Conservation (phyloP, 2,888 invertebrate species). For the Tipula unca region DNA sequence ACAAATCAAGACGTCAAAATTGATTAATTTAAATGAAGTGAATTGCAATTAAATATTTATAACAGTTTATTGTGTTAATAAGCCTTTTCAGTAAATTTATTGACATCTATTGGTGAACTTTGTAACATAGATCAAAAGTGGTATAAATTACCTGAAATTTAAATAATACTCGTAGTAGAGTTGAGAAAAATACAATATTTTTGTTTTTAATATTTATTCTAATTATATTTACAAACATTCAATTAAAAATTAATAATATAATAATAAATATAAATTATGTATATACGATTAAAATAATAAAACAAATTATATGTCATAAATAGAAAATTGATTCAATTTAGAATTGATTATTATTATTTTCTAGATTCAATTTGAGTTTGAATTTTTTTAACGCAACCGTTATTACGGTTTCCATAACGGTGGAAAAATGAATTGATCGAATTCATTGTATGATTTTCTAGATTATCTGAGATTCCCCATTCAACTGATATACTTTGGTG, state of each 20-base stretch:
- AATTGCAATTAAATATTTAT: not conserved
- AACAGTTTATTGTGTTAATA: not conserved
- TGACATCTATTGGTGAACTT: not conserved
- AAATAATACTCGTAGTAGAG: no score
- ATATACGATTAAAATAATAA: not conserved
- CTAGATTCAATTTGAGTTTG: conserved; percentile 14
- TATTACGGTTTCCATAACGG: conserved; percentile 40
- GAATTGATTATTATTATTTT: not conserved
- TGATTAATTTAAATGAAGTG: not conserved
- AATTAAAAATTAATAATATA: not conserved
- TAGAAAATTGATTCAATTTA: not conserved
- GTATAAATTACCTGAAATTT: no score
- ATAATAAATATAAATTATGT: conserved; percentile 3
- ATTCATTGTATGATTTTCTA: conserved; percentile 70
- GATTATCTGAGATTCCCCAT: conserved; percentile 61
- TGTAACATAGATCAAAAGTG: not conserved
- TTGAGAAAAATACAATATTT: not conserved
- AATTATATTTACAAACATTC: not conserved
- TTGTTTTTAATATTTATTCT: not conserved
- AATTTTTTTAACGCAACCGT: not conserved
- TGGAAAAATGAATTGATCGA: conserved; percentile 75
- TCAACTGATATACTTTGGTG: conserved; percentile 70
- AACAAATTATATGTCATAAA: not conserved
- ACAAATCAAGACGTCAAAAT: not conserved
- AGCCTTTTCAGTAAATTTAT: not conserved